phyloP scores from a whole-genome alignment of 1,140 invertebrate species.

The Doryteuthis pealeii region DNA sequence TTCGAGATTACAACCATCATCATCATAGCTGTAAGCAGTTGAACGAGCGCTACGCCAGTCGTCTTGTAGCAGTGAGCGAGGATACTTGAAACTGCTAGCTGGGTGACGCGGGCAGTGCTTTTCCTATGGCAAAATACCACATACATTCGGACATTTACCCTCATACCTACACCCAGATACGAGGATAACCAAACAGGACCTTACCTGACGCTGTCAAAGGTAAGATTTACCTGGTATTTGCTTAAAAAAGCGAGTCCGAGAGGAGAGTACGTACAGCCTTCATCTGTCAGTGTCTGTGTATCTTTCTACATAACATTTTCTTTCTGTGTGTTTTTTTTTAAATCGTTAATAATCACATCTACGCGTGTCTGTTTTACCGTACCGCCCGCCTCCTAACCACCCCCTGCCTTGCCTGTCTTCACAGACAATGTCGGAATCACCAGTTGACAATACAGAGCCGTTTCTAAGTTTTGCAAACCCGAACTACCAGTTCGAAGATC shows the following conservation, averaged over 20 bases:
- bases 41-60: not conserved
- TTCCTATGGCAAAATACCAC: not conserved
- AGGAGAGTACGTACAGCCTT: not conserved
- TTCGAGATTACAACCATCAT: not conserved
- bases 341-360: too few species aligned
- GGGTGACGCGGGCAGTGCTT: not conserved
- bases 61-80: not conserved
- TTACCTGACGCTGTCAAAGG: not conserved
- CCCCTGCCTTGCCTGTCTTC: not conserved
- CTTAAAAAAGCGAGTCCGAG: not conserved
- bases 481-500: conserved; percentile 42
- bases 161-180: not conserved
- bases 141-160: not conserved
- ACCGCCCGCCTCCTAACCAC: not conserved
- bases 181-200: not conserved
- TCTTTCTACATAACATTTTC: not conserved
- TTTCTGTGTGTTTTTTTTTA: not conserved
- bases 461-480: conserved; percentile 50
- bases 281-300: not conserved
- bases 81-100: too few species aligned
- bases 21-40: not conserved
- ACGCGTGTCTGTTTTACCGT: not conserved
- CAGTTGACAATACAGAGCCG: conserved; percentile 10
- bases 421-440: not conserved
- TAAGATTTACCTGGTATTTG: not conserved